These are phyloP conservation scores for Eupeodes latifasciatus DNA, from an alignment of 2,888 invertebrate species.

Conservation along the genomic window DNA sequence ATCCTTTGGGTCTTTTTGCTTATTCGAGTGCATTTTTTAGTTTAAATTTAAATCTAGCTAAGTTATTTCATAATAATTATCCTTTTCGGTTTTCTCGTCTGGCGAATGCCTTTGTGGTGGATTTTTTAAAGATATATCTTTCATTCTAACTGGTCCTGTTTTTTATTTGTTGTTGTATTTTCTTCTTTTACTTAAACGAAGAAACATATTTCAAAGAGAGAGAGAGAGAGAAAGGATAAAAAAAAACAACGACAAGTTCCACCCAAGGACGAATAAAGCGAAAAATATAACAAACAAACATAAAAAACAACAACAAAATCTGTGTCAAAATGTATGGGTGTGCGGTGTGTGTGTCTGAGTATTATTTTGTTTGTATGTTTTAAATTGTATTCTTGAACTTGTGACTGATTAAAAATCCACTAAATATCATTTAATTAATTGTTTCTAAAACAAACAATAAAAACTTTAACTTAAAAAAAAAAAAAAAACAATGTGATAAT, in stretches of 20 bases:
- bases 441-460: slow-evolving; percentile 1
- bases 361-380: neutral
- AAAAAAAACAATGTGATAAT: slow-evolving; percentile 52
- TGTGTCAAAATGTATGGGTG: slow-evolving; percentile 52
- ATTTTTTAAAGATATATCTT: slow-evolving; percentile 18
- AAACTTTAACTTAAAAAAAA: neutral
- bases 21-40: neutral
- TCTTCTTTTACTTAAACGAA: slow-evolving; percentile 34
- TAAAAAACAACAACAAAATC: slow-evolving; percentile 65
- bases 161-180: neutral
- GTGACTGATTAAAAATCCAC: slow-evolving; percentile 38
- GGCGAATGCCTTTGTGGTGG: slow-evolving; percentile 23
- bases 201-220: slow-evolving; percentile 9
- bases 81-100: slow-evolving; percentile 2
- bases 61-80: slow-evolving; percentile 34
- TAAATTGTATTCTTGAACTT: slow-evolving; percentile 47
- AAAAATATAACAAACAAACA: slow-evolving; percentile 55
- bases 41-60: neutral
- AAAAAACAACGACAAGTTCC: slow-evolving; percentile 49
- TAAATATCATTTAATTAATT: slow-evolving; percentile 1
- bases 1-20: slow-evolving; percentile 26
- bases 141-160: slow-evolving; percentile 20
- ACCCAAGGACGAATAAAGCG: slow-evolving; percentile 70
- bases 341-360: neutral
- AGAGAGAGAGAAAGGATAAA: slow-evolving; percentile 13